These are phyloP conservation scores for Benitochromis conjunctus DNA, from an alignment of 2,113 vertebrate species.

Conservation along the genomic window DNA sequence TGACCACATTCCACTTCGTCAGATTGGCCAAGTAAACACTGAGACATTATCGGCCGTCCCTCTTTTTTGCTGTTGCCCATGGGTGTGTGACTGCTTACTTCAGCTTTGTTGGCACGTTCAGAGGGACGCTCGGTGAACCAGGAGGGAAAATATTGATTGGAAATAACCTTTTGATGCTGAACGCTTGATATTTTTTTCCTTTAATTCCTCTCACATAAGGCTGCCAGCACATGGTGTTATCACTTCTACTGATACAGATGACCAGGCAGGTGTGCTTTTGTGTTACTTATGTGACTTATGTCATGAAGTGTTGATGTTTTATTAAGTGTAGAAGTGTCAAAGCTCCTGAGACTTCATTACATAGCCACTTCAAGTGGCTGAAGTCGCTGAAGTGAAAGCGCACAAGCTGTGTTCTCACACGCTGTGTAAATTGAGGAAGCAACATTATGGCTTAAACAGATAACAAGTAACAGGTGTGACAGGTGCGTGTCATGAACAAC, in stretches of 20 bases:
- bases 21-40: slow-evolving; percentile 45
- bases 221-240: not conserved
- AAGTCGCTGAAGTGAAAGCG: not conserved
- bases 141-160: not conserved
- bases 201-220: slow-evolving; percentile 34
- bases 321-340: not conserved
- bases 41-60: slow-evolving; percentile 27
- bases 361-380: not conserved
- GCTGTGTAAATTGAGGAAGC: slow-evolving; percentile 3
- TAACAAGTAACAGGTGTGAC: slow-evolving; percentile 47
- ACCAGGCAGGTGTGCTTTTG: not conserved
- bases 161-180: not conserved
- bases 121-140: not conserved
- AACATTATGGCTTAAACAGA: not conserved
- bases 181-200: not conserved
- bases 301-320: not conserved
- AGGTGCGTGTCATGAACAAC: slow-evolving; percentile 16
- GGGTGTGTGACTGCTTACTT: slow-evolving; percentile 1
- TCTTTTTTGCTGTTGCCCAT: slow-evolving; percentile 9
- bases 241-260: not conserved
- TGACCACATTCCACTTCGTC: slow-evolving; percentile 63
- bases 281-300: not conserved
- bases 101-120: not conserved
- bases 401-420: not conserved
- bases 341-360: not conserved